Evolutionary conservation across 2,113 vertebrate genomes (phyloP), one percentile per base, ranked within the genome.

Genomic region (Cacatua alba): DNA sequence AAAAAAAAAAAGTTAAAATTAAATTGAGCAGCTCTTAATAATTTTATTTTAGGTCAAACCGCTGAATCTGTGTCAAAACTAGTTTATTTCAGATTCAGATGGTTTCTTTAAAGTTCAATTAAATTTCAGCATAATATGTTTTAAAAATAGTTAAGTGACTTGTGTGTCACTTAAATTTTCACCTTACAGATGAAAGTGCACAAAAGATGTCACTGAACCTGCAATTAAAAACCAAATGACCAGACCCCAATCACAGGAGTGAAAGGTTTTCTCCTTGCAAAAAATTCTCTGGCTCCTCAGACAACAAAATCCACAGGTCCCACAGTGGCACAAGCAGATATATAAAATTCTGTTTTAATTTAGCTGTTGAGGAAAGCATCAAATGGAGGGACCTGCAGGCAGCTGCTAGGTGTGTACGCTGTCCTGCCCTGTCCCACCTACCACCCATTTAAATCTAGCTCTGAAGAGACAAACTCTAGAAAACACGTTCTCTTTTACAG

Each of bases 321-420:
- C 53, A 20, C 0, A 1, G 49, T 0, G 84, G 17, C 4, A 6
- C 39, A 80, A 69, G 41, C 28, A 67, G 31, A 15, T 74, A 80
- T 8, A 49, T 82, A 44, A 68, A 79, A 82, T 67, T 60, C 28
- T 46, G 9, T 51, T 64, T 92, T 44, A 51, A n/a, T 94, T 89
- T 35, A 72, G 46, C 52, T 51, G 5, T 15, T 41, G 23, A 90
- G 35, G 26, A 85, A 90, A 75, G 46, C 51, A 88, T 77, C 72
- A 78, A 39, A 67, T 1, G 1, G 5, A 68, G 44, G 31, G 41
- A 23, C 3, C 52, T 49, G 20, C 51, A 70, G n/a, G 53, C 17
- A 63, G 9, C 0, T 1, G 35, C 25, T 2, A 55, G 41, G 51
- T 1, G 1, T 6, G 1, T 2, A 20, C 0, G 0, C 14, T n/a